Conservation (phyloP, 2,113 vertebrate species). For the Syngnathus scovelli region DNA sequence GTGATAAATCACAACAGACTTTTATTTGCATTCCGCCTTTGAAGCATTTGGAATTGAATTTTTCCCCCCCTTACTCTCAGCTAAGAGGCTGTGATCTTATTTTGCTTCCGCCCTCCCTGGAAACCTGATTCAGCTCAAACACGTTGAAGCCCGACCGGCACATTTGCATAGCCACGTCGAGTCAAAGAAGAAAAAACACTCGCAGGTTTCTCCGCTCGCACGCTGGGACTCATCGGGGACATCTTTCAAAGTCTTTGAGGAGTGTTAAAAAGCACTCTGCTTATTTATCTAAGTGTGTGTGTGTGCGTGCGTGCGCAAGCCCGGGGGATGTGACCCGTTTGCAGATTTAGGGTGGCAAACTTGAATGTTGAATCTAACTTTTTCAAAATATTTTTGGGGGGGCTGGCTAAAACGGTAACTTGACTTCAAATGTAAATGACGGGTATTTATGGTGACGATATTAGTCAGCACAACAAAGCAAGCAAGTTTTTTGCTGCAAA, state of each 20-base stretch:
- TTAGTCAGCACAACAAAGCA: too few species aligned
- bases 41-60: slow-evolving; percentile 61
- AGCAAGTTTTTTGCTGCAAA: too few species aligned
- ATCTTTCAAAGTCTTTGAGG: slow-evolving; percentile 17
- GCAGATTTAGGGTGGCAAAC: slow-evolving; percentile 33
- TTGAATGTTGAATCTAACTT: too few species aligned
- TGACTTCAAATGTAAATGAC: too few species aligned
- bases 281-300: slow-evolving; percentile 49
- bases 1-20: slow-evolving; percentile 70
- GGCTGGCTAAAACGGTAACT: too few species aligned
- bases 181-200: slow-evolving; percentile 12
- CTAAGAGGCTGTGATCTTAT: slow-evolving; percentile 60
- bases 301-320: slow-evolving; percentile 33
- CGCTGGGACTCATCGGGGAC: slow-evolving; percentile 2
- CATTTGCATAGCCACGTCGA: slow-evolving; percentile 43
- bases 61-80: slow-evolving; percentile 35
- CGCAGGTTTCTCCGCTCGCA: slow-evolving; percentile 14
- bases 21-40: slow-evolving; percentile 72
- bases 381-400: too few species aligned
- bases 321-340: slow-evolving; percentile 40
- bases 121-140: slow-evolving; percentile 47
- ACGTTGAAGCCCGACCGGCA: slow-evolving; percentile 29
- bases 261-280: slow-evolving; percentile 17
- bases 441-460: too few species aligned
- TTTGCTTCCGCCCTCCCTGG: slow-evolving; percentile 31